Evolutionary conservation across 2,113 vertebrate genomes (phyloP).

Genomic region (Heterotis niloticus): DNA sequence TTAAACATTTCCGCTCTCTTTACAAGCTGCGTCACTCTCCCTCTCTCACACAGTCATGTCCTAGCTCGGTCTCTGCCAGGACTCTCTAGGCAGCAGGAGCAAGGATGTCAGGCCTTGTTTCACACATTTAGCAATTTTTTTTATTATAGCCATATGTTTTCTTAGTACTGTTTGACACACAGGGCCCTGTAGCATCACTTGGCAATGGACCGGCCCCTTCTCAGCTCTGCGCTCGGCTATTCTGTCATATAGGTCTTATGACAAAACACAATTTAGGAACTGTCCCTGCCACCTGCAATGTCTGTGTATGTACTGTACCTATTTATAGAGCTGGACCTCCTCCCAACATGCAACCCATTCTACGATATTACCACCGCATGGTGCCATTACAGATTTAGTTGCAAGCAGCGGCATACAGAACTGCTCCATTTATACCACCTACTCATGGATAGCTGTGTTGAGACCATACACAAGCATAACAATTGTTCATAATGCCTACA

Average conservation of each 20-base stretch:
- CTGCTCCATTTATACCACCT: too few species aligned
- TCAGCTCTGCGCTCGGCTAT: neutral
- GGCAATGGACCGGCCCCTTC: neutral
- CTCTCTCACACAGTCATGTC: neutral
- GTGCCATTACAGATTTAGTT: too few species aligned
- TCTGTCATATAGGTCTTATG: conserved; percentile 11
- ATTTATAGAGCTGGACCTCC: neutral
- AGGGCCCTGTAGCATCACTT: neutral
- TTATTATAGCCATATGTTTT: neutral
- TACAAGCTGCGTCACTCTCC: neutral
- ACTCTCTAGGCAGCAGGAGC: neutral
- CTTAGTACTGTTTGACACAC: neutral
- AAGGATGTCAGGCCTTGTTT: neutral
- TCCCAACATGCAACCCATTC: neutral
- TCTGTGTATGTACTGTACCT: neutral
- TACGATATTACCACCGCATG: too few species aligned
- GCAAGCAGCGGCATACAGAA: too few species aligned
- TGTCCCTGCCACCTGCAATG: neutral
- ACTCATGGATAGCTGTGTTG: too few species aligned
- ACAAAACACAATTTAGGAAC: conserved; percentile 10
- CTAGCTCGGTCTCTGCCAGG: neutral
- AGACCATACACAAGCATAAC: too few species aligned
- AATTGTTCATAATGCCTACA: too few species aligned
- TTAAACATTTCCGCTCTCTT: neutral
- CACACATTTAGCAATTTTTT: neutral